phyloP scores from a whole-genome alignment of 2,888 invertebrate species.

The Chydorus sphaericus region DNA sequence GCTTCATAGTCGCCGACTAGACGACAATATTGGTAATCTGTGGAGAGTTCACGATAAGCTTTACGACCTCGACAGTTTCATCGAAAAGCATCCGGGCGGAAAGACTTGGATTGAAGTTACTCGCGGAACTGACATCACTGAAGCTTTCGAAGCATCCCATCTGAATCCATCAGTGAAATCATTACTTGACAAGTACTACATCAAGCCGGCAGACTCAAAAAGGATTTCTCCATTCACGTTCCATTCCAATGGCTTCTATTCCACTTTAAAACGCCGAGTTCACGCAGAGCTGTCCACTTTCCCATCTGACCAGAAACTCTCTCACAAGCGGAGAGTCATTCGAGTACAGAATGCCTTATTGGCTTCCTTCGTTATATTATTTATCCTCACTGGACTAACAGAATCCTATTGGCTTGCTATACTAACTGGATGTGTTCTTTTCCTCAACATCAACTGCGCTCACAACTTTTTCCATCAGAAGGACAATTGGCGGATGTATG shows the following conservation, averaged over 20 bases:
- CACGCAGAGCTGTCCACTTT: conserved; percentile 16
- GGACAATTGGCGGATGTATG: conserved; percentile 63
- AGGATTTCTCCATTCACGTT: conserved; percentile 59
- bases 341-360: conserved; percentile 20
- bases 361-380: conserved; percentile 15
- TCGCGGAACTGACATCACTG: conserved; percentile 28
- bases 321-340: conserved; percentile 16
- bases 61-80: conserved; percentile 70
- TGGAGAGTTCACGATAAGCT: conserved; percentile 62
- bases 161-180: conserved; percentile 37
- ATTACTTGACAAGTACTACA: conserved; percentile 47
- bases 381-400: conserved; percentile 23
- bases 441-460: conserved; percentile 42
- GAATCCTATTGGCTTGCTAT: conserved; percentile 28
- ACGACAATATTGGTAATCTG: conserved; percentile 58
- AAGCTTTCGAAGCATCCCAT: conserved; percentile 28
- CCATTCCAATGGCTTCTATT: conserved; percentile 55
- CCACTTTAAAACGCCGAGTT: conserved; percentile 40
- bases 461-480: conserved; percentile 65
- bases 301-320: conserved; percentile 19
- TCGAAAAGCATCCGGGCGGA: conserved; percentile 72
- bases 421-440: conserved; percentile 40
- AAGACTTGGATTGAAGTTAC: conserved; percentile 46
- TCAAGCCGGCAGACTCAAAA: conserved; percentile 43
- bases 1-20: conserved; percentile 45